These are phyloP conservation scores for Apostichopus californicus DNA, from an alignment of 35 echinoderm and acorn worm species.

Conservation along the genomic window DNA sequence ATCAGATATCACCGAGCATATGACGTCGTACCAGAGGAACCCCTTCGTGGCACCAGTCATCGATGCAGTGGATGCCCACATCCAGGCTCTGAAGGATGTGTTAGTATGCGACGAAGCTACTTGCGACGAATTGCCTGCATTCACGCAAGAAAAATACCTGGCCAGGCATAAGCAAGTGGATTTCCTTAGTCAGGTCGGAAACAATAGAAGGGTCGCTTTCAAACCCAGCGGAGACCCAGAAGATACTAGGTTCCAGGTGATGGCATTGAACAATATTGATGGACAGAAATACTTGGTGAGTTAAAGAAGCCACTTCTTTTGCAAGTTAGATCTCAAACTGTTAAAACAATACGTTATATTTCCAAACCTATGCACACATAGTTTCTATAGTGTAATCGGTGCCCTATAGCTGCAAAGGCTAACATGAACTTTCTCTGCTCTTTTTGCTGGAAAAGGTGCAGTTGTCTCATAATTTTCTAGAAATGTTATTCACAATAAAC, in stretches of 20 bases:
- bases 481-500: too few relatives aligned
- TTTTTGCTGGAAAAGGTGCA: too few relatives aligned
- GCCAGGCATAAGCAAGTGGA: not conserved
- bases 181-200: not conserved
- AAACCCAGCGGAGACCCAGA: conserved; percentile 22
- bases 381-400: too few relatives aligned
- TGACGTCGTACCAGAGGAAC: not conserved
- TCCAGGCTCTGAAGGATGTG: not conserved
- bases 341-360: too few relatives aligned
- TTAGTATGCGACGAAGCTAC: not conserved
- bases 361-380: too few relatives aligned
- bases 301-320: not conserved
- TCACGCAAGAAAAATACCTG: not conserved
- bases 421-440: too few relatives aligned
- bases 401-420: too few relatives aligned
- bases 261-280: not conserved
- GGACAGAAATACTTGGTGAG: not conserved
- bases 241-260: not conserved
- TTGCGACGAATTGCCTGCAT: not conserved
- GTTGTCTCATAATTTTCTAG: too few relatives aligned
- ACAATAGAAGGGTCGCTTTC: conserved; percentile 1
- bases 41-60: not conserved
- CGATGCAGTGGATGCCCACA: conserved; percentile 14
- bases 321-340: too few relatives aligned
- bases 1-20: not conserved